phyloP scores from a whole-genome alignment of 2,797 vertebrate species.

The Cynopterus sphinx region DNA sequence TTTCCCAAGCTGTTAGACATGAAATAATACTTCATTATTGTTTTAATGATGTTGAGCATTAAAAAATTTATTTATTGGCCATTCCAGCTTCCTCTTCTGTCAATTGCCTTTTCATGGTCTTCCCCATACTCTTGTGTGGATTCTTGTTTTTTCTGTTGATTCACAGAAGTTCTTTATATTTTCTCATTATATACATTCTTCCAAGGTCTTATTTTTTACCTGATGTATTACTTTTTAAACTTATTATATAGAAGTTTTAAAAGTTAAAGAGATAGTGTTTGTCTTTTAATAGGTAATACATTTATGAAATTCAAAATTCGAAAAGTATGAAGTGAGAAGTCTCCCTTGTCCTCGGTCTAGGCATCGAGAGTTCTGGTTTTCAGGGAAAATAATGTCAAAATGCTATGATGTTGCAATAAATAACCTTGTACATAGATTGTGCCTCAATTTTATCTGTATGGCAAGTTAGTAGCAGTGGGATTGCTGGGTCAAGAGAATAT shows the following conservation, averaged over 20 bases:
- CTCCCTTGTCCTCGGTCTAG: not conserved
- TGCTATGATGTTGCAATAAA: not conserved
- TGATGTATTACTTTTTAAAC: not conserved
- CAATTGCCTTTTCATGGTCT: not conserved
- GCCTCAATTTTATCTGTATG: not conserved
- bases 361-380: not conserved
- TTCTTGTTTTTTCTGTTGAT: not conserved
- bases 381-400: not conserved
- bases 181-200: not conserved
- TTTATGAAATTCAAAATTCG: not conserved
- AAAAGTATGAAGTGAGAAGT: not conserved
- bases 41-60: not conserved
- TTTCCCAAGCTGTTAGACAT: not conserved
- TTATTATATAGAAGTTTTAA: not conserved
- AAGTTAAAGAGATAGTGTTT: not conserved
- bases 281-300: not conserved
- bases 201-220: not conserved
- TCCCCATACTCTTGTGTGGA: not conserved
- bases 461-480: not conserved
- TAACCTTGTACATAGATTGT: not conserved
- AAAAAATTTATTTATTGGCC: not conserved
- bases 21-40: not conserved
- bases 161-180: not conserved
- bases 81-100: not conserved
- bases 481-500: not conserved